Base-by-base conservation (phyloP, 1,140 invertebrate genomes). In the Drosophila bocqueti region DNA sequence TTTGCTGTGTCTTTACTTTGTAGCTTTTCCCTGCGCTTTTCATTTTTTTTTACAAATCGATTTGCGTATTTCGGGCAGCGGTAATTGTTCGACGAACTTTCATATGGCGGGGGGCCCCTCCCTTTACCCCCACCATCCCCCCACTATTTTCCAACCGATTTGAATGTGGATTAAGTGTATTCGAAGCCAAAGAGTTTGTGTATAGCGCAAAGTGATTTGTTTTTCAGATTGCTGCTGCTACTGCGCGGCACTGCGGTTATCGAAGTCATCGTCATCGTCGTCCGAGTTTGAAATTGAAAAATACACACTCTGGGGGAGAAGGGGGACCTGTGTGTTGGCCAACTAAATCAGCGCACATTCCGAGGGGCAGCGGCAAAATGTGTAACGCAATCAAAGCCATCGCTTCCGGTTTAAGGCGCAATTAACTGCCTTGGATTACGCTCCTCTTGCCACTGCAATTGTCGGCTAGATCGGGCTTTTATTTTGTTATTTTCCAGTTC, bases 321-420 rank as follows among this genome's bases (percentile, higher is more conserved):
- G 43, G 60, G 49, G 31, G 26, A 36, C 50, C 49, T 18, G 49
- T 38, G 36, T 40, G 46, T 40, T 45, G 68, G 64, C 43, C 36
- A 74, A 43, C 68, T 60, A 89, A 89, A 85, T 89, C 86, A 90
- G 84, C 85, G 85, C 84, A 85, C 85, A 89, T 89, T 91, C 85
- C 85, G 54, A 40, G 54, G 54, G 84, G 61, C 64, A 55, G 66
- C 62, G 77, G 71, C 67, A 84, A 87, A 91, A 90, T 91, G 82
- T 90, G 86, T 90, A 90, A 91, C 85, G 85, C 85, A 90, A 90
- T 90, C 86, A 90, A 90, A 90, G 87, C 85, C 86, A 90, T 85
- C 86, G 85, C 86, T 90, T 90, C 85, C 85, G 85, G 85, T 91
- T 90, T 90, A 85, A 90, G 86, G 72, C 85, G 86, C 85, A 91